Evolutionary conservation across 2,888 invertebrate genomes (phyloP).

Genomic region (Cataglyphis cursor): DNA sequence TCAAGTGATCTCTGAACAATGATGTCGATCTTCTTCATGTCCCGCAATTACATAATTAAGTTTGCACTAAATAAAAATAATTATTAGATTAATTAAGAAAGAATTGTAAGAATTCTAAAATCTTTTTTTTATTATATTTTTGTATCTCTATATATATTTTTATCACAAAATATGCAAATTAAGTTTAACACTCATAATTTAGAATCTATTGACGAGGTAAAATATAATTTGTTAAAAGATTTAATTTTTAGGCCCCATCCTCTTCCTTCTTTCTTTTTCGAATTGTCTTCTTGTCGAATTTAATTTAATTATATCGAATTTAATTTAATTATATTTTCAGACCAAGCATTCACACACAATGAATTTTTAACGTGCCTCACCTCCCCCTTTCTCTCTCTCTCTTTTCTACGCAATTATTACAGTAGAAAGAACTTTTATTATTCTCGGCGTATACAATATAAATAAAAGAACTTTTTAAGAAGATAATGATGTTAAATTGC

Average conservation of each 20-base stretch:
- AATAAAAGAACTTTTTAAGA: conserved; percentile 9
- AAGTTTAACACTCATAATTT: background rate
- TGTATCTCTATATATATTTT: background rate
- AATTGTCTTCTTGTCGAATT: conserved; percentile 15
- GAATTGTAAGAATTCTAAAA: background rate
- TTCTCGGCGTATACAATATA: conserved; percentile 9
- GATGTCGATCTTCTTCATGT: background rate
- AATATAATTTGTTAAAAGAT: background rate
- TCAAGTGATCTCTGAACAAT: conserved; percentile 22
- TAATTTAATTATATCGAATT: background rate
- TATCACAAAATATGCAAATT: background rate
- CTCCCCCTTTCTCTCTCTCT: too few species aligned
- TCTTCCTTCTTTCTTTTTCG: background rate
- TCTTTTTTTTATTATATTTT: background rate
- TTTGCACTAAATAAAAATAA: conserved; percentile 1
- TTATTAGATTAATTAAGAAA: background rate
- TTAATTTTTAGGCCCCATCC: background rate
- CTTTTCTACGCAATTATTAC: background rate
- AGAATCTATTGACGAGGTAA: background rate
- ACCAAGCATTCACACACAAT: background rate
- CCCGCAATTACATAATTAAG: conserved; percentile 12
- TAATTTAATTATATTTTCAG: conserved; percentile 15
- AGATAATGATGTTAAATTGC: conserved; percentile 45
- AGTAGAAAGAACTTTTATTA: conserved; percentile 15
- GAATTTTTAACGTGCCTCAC: background rate